Percentiles rank a stretch among this genome's conserved stretches.
Conservation (phyloP, 2,888 invertebrate genomes). For the Aleiodes leptofemur region DNA sequence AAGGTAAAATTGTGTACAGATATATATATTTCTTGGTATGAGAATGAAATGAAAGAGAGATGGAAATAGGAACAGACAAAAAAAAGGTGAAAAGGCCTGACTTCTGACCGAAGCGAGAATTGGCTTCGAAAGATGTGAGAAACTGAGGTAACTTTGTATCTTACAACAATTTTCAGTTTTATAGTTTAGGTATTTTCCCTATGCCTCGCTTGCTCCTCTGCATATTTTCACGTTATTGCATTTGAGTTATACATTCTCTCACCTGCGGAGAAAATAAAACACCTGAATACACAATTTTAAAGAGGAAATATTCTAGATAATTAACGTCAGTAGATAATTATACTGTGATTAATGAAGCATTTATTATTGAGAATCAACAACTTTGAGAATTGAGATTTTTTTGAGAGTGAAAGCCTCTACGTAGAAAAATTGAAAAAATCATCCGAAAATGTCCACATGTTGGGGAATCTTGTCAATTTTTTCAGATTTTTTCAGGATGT, state of each 20-base stretch:
- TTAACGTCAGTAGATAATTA: not conserved
- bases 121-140: constrained; percentile 14
- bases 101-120: constrained; percentile 25
- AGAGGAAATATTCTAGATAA: not conserved
- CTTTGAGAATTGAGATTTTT: too few relatives aligned
- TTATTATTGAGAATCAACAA: too few relatives aligned
- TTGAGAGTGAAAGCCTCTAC: too few relatives aligned
- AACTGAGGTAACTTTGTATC: constrained; percentile 40
- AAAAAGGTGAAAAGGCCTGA: constrained; percentile 7
- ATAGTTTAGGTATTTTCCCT: constrained; percentile 45
- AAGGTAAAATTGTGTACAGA: constrained; percentile 22
- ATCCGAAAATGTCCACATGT: too few relatives aligned
- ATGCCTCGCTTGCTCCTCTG: constrained; percentile 20
- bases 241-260: not conserved
- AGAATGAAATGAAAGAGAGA: not conserved
- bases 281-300: not conserved
- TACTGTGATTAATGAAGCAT: too few relatives aligned
- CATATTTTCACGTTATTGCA: constrained; percentile 31
- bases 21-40: constrained; percentile 15
- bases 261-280: not conserved
- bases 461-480: too few relatives aligned
- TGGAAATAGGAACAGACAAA: not conserved
- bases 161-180: constrained; percentile 36
- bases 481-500: too few relatives aligned
- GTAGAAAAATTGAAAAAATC: too few relatives aligned